Evolutionary conservation across 2,888 invertebrate genomes (phyloP), one percentile per base, ranked within the genome.

Genomic region (Bimastos eiseni): DNA sequence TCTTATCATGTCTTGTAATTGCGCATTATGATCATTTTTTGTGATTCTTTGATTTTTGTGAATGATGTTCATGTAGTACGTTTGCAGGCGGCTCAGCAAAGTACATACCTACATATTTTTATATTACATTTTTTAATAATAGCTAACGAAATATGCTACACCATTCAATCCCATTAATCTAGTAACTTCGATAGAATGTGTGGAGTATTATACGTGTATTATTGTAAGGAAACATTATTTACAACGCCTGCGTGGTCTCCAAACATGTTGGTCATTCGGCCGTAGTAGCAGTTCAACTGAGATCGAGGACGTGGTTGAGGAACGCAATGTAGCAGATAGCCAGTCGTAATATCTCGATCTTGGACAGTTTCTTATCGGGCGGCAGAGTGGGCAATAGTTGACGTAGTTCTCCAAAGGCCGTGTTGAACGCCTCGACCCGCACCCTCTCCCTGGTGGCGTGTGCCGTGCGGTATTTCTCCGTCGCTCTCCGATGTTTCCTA

Each of bases 311-410:
- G 95, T 98, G 98, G 95, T 98, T 98, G 90, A 99, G 96, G 95
- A 99, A 99, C 8, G 98, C 98, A 93, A 99, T 99, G 95, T 99
- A 99, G 95, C 98, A 98, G 94, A 99, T 99, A 90, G 99, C 99
- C 92, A 99, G 96, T 90, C 98, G 97, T 0, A 99, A 96, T 91
- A 99, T 99, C 96, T 99, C 99, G 92, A 99, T 99, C 96, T 99
- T 99, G 2, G 98, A 98, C 30, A 99, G 96, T 94, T 99, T 99
- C 95, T 99, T 99, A 95, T 99, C 99, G 0, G 98, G 98, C 0
- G 99, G 98, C 91, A 98, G 95, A 0, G 98, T 99, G 3, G 98
- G 99, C 91, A 99, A 96, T 13, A 99, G 96, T 93, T 98, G 97
- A 90, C 99, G 96, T 38, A 99, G 96, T 93, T 98, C 97, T 0